Percentiles rank a stretch among this genome's conserved stretches.
Evolutionary conservation across 2,797 vertebrate species (phyloP).

Genomic region (Notoglanidium macrostoma): DNA sequence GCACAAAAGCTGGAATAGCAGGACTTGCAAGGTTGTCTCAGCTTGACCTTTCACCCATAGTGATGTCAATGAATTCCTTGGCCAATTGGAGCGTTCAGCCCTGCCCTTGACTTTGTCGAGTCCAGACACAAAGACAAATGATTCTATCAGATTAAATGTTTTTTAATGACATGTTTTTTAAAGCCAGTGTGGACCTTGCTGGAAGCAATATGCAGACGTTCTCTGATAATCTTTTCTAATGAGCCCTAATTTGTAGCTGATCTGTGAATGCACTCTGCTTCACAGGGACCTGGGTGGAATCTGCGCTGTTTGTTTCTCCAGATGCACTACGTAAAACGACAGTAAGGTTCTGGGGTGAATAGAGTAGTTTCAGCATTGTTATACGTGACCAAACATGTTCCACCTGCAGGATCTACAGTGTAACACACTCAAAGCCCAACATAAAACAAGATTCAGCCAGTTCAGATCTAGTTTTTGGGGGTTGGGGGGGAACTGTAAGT

Average conservation of each 20-base stretch:
- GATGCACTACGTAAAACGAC: constrained; percentile 49
- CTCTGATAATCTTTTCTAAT: constrained; percentile 87
- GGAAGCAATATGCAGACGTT: constrained; percentile 86
- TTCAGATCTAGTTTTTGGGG: background rate
- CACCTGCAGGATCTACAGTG: constrained; percentile 22
- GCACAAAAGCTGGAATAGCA: constrained; percentile 74
- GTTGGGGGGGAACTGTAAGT: background rate
- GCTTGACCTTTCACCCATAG: constrained; percentile 76
- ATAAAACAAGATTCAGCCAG: background rate
- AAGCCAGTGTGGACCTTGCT: constrained; percentile 67
- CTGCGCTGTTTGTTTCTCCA: constrained; percentile 67
- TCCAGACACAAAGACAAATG: constrained; percentile 92
- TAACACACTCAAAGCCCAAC: constrained; percentile 20
- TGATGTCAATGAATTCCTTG: constrained; percentile 78
- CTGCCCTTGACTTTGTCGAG: constrained; percentile 83
- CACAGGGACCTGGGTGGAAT: constrained; percentile 51
- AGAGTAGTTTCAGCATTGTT: background rate
- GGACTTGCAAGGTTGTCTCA: constrained; percentile 73
- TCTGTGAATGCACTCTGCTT: constrained; percentile 66
- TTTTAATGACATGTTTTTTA: constrained; percentile 82
- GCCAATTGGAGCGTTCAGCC: constrained; percentile 79
- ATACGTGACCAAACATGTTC: constrained; percentile 35
- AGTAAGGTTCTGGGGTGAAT: constrained; percentile 17
- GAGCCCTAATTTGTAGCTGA: constrained; percentile 85
- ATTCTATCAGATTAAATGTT: constrained; percentile 93